Conservation (phyloP, 2,113 vertebrate genomes). For the Colossoma macropomum region DNA sequence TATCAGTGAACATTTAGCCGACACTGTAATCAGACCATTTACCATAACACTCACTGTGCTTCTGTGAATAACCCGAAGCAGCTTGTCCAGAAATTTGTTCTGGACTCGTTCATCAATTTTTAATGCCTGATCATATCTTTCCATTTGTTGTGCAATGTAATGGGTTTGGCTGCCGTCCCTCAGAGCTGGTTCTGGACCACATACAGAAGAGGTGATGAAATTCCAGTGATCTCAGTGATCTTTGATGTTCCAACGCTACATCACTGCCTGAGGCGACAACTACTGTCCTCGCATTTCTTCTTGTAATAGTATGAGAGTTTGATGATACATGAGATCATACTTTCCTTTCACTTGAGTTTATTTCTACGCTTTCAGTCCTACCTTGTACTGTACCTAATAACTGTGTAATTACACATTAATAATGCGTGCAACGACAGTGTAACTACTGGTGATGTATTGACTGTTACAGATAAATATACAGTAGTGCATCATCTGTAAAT, state of each 20-base stretch:
- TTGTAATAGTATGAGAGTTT: no score
- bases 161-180: not conserved
- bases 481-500: no score
- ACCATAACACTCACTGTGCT: not conserved
- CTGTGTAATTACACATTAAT: no score
- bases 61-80: not conserved
- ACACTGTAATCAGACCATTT: slow-evolving; percentile 6
- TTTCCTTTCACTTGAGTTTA: no score
- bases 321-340: no score
- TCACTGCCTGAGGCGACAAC: no score
- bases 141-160: not conserved
- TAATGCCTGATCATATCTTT: not conserved
- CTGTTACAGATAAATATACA: no score
- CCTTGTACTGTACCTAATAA: no score
- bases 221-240: not conserved
- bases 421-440: no score
- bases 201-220: not conserved
- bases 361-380: no score
- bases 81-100: slow-evolving; percentile 1
- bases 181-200: not conserved
- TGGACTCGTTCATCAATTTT: slow-evolving; percentile 21
- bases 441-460: no score
- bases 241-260: not conserved
- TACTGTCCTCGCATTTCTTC: no score
- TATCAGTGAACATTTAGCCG: not conserved